Percentiles rank a stretch among this genome's conserved stretches.
These are phyloP conservation scores for Petaurus breviceps DNA, from an alignment of 2,113 vertebrate genomes.

Conservation along the genomic window DNA sequence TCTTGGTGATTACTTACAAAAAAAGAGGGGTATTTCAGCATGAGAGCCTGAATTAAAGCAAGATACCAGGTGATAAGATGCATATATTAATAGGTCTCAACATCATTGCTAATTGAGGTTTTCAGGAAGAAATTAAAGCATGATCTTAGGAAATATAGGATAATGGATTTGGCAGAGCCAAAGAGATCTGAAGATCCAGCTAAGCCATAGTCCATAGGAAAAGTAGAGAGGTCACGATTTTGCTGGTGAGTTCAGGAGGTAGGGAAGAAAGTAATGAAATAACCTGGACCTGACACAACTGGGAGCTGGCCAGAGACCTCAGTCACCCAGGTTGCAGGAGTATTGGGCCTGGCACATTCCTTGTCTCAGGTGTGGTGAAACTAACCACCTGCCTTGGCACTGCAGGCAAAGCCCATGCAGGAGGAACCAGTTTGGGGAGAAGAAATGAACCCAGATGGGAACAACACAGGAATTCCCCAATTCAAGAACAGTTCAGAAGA, in stretches of 20 bases:
- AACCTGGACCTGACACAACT: background rate
- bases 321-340: background rate
- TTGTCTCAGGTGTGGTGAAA: background rate
- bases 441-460: background rate
- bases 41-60: background rate
- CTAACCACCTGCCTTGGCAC: background rate
- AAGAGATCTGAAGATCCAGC: background rate
- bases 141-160: background rate
- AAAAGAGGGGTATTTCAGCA: background rate
- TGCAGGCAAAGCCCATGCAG: background rate
- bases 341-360: background rate
- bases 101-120: background rate
- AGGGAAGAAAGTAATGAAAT: background rate
- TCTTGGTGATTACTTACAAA: background rate
- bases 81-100: background rate
- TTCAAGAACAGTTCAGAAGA: background rate
- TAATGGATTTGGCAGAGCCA: background rate
- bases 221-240: background rate
- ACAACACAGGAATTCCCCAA: background rate
- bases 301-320: background rate
- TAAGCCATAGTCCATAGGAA: background rate
- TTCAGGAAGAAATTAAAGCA: background rate
- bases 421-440: background rate
- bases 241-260: background rate
- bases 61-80: background rate